phyloP scores from a whole-genome alignment of 2,797 vertebrate genomes.

The Xiphorhynchus erythropygius region DNA sequence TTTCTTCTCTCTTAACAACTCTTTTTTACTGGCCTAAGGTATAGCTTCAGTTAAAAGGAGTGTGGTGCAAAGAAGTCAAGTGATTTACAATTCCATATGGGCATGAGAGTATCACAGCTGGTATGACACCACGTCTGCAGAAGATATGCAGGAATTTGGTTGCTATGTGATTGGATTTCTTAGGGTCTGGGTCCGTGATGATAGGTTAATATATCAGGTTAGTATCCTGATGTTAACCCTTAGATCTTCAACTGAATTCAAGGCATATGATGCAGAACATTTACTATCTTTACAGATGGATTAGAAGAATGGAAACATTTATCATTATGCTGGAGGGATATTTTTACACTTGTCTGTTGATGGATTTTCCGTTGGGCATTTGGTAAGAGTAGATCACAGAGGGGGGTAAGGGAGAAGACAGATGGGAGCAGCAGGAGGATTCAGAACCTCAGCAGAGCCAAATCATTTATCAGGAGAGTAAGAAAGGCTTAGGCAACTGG shows the following conservation, averaged over 20 bases:
- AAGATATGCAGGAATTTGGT: not conserved
- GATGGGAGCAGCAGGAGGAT: not conserved
- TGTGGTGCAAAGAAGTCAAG: not conserved
- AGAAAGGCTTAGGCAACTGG: not conserved
- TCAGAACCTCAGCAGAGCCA: not conserved
- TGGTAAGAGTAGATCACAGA: not conserved
- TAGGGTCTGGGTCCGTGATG: not conserved
- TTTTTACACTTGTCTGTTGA: not conserved
- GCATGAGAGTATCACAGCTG: not conserved
- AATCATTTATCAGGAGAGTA: not conserved
- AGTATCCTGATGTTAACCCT: not conserved
- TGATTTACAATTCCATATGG: not conserved
- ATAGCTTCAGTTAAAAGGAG: not conserved
- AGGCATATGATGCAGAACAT: not conserved
- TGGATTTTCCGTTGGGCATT: not conserved
- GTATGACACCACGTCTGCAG: not conserved
- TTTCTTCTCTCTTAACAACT: not conserved
- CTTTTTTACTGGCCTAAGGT: not conserved
- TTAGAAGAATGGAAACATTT: not conserved
- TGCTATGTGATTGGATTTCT: not conserved
- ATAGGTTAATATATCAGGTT: not conserved
- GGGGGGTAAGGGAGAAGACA: not conserved
- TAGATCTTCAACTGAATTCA: not conserved
- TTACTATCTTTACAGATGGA: not conserved
- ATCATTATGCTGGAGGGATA: not conserved